Base-by-base conservation (phyloP, 1,140 invertebrate species). In the Ceratosolen fusciceps region DNA sequence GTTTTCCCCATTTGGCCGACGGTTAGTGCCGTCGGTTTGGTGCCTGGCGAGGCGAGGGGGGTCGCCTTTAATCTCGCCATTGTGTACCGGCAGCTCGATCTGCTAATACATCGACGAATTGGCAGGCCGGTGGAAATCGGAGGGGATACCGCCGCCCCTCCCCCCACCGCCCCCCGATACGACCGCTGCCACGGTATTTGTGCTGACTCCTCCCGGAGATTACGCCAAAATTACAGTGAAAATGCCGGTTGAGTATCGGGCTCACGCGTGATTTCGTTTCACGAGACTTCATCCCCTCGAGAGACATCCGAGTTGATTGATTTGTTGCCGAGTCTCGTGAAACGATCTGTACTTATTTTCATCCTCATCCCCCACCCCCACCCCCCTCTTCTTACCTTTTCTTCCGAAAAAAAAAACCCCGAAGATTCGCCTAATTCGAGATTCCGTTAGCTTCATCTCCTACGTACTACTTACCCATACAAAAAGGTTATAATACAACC, bases 21-120 rank as follows among this genome's bases (percentile, higher is more conserved):
- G 3, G 52, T 19, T 24, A 4, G 8, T 43, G 39, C 39, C 12
- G 47, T 29, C 19, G 52, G 21, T n/a, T 52, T 10, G 52, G 24
- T 73, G n/a, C 47, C 54, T 12, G 52, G 29, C 0, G 26, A 71
- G 39, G 70, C 68, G 43, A 54, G 58, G 70, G 71, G 68, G 68
- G 21, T 43, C 74, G 47, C 54, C 80, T 78, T 49, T 80, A 83
- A 83, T 82, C 79, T 82, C 79, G 74, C 77, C 54, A 82, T 82
- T 82, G 77, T 76, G 24, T 21, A 73, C 56, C 43, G 60, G 29
- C 19, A 26, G 49, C 43, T 9, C 80, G 81, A 81, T 83, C 80
- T 82, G 80, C 72, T 81, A 82, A 81, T 81, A 79, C 78, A 49
- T 58, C 39, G 68, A 72, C 10, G 49, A 54, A 43, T 43, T 43